These are phyloP conservation scores for Steromphala cineraria DNA, from an alignment of 2,888 invertebrate species.

Conservation along the genomic window DNA sequence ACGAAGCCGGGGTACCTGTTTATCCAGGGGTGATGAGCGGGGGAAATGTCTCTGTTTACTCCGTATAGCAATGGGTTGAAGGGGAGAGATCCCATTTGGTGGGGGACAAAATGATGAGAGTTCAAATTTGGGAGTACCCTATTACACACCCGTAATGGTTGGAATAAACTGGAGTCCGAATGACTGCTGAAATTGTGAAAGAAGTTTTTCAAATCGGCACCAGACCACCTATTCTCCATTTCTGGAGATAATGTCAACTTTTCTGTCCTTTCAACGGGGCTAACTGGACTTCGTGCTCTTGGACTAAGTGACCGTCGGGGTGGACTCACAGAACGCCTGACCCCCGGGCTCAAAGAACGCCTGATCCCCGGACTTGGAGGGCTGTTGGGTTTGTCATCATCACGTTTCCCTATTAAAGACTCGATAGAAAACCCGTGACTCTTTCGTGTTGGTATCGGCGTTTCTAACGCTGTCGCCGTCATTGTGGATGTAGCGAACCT, in stretches of 20 bases:
- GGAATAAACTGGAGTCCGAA: slow-evolving; percentile 19
- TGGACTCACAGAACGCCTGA: background rate
- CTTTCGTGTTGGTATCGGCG: slow-evolving; percentile 29
- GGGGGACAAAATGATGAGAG: slow-evolving; percentile 4
- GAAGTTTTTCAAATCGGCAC: slow-evolving; percentile 15
- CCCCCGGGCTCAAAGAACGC: background rate
- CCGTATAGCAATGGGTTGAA: slow-evolving; percentile 20
- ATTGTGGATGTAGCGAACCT: slow-evolving; percentile 17
- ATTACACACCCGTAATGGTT: slow-evolving; percentile 25
- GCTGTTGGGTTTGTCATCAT: slow-evolving; percentile 10
- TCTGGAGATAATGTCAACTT: slow-evolving; percentile 7
- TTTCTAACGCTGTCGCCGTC: slow-evolving; percentile 24
- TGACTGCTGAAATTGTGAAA: slow-evolving; percentile 20
- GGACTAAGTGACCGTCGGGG: background rate
- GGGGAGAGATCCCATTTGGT: background rate
- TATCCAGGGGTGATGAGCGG: slow-evolving; percentile 5
- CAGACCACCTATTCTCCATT: slow-evolving; percentile 14
- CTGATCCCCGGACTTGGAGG: background rate
- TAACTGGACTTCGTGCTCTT: background rate
- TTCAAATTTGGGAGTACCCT: slow-evolving; percentile 2
- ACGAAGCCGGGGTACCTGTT: slow-evolving; percentile 14
- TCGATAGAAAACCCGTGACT: slow-evolving; percentile 44
- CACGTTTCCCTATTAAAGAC: slow-evolving; percentile 36
- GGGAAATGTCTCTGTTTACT: background rate
- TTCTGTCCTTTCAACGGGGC: background rate